phyloP scores from a whole-genome alignment of 2,113 vertebrate genomes.

The Nesoenas mayeri region DNA sequence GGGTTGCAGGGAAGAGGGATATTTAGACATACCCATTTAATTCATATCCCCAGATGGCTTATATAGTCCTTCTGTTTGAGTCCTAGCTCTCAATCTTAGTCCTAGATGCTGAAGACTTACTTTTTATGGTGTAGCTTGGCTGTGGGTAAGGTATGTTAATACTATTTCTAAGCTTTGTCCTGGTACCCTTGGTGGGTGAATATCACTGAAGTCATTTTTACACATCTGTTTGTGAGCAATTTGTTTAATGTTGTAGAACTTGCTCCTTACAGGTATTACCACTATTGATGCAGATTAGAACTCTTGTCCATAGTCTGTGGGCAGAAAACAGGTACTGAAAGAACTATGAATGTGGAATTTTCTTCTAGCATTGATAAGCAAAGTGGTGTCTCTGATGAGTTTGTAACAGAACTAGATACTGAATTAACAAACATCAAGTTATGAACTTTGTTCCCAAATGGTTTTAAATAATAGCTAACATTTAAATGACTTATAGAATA shows the following conservation, averaged over 20 bases:
- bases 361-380: background rate
- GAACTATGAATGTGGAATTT: background rate
- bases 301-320: background rate
- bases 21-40: background rate
- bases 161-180: background rate
- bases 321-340: background rate
- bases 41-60: background rate
- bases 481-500: background rate
- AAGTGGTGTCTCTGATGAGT: background rate
- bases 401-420: background rate
- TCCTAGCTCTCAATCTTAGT: background rate
- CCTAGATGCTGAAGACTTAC: background rate
- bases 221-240: background rate
- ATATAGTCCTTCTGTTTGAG: background rate
- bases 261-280: background rate
- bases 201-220: background rate
- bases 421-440: background rate
- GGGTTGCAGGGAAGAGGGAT: background rate
- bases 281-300: background rate
- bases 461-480: background rate
- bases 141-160: background rate
- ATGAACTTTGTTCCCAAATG: background rate
- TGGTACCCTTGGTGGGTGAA: rapidly evolving
- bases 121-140: background rate
- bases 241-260: background rate